These are phyloP conservation scores for Hyperoplus lanceolatus DNA, from an alignment of 2,797 vertebrate species.

Conservation along the genomic window DNA sequence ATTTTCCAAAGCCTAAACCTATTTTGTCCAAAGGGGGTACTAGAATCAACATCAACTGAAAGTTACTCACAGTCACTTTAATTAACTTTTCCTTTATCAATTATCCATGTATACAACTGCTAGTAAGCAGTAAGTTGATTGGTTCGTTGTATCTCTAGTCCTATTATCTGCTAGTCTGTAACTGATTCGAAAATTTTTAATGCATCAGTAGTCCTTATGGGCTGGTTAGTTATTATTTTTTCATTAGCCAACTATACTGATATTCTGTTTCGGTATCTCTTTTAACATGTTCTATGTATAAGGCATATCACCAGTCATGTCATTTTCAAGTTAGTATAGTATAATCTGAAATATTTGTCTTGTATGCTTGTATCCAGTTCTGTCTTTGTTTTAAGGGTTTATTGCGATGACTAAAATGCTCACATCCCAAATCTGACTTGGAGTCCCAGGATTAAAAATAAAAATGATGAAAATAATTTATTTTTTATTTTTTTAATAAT, in stretches of 20 bases:
- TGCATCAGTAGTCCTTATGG: background rate
- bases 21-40: no score
- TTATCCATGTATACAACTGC: background rate
- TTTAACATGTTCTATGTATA: background rate
- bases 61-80: no score
- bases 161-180: no score
- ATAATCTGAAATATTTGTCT: background rate
- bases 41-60: no score
- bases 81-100: background rate
- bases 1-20: no score
- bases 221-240: background rate
- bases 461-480: background rate
- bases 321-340: background rate
- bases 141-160: no score
- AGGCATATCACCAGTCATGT: background rate
- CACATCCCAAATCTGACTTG: background rate
- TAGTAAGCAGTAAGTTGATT: background rate
- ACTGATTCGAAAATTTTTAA: no score
- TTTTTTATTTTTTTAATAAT: background rate
- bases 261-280: background rate
- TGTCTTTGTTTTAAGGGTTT: slow-evolving; percentile 2
- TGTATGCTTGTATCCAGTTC: background rate
- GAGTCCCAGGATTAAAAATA: background rate
- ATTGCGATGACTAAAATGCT: background rate
- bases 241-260: background rate